Evolutionary conservation across 2,113 vertebrate genomes (phyloP).

Genomic region (Buteo buteo): DNA sequence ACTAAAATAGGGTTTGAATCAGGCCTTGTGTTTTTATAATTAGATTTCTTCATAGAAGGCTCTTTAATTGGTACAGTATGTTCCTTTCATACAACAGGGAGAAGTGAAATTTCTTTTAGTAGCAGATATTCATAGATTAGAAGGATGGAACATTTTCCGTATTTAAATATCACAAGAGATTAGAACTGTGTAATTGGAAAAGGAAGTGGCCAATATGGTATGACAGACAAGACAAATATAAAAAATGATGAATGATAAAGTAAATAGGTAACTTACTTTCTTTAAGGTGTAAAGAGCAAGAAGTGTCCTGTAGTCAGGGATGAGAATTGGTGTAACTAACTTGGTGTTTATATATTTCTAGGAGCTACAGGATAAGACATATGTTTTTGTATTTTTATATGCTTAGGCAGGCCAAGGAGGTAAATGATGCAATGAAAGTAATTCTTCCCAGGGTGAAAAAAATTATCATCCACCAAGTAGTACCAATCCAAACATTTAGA

Average conservation of each 20-base stretch:
- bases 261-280: background rate
- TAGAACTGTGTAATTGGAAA: background rate
- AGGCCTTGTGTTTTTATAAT: constrained; percentile 49
- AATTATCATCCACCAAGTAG: background rate
- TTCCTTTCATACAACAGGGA: background rate
- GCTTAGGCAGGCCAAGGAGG: background rate
- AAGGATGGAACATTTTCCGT: background rate
- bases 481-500: background rate
- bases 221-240: background rate
- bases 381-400: background rate
- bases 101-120: constrained; percentile 13
- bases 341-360: background rate
- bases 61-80: constrained; percentile 30
- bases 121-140: background rate
- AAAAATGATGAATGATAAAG: background rate
- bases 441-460: background rate
- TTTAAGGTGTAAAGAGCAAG: background rate
- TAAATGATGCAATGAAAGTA: background rate
- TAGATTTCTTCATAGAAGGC: constrained; percentile 29
- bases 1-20: constrained; percentile 37
- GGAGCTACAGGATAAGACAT: background rate
- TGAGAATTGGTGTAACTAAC: background rate
- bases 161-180: background rate
- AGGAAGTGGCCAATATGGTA: background rate
- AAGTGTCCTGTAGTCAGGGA: background rate